Conservation (phyloP, 2,888 invertebrate species). For the Leptopilina myrica region DNA sequence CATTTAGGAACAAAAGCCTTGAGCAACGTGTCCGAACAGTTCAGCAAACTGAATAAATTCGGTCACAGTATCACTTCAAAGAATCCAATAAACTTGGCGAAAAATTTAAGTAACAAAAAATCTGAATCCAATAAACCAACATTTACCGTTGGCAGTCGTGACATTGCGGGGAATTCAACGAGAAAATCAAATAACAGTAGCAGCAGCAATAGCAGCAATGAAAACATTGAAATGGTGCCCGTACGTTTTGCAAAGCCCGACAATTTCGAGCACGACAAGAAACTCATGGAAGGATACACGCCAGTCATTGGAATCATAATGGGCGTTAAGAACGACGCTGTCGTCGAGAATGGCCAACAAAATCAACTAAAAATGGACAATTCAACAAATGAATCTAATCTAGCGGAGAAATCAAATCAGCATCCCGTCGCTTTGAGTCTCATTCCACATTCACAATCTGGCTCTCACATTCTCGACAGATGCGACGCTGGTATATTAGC, state of each 20-base stretch:
- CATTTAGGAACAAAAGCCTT: constrained; percentile 88
- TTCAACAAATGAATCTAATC: not conserved
- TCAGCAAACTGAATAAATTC: constrained; percentile 88
- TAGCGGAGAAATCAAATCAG: constrained; percentile 25
- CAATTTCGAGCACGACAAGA: constrained; percentile 65
- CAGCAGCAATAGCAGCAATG: constrained; percentile 79
- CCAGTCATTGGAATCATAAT: constrained; percentile 84
- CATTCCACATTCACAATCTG: constrained; percentile 48
- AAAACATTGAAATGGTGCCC: constrained; percentile 77
- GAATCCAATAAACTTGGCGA: constrained; percentile 64
- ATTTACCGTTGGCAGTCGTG: constrained; percentile 70
- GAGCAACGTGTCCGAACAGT: constrained; percentile 91
- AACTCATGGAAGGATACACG: constrained; percentile 78
- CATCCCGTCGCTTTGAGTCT: constrained; percentile 55
- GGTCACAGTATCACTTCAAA: constrained; percentile 80
- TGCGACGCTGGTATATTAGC: constrained; percentile 72
- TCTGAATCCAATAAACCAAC: constrained; percentile 63
- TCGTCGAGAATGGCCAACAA: constrained; percentile 55
- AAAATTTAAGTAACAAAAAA: constrained; percentile 58
- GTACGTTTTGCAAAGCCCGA: constrained; percentile 61
- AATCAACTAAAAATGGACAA: constrained; percentile 6
- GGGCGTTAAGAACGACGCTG: constrained; percentile 68
- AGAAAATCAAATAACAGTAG: constrained; percentile 75
- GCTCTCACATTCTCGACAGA: constrained; percentile 58
- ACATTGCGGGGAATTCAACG: constrained; percentile 76